Conservation (phyloP, 30 jellyfish, hydroid and myxozoan genomes). For the Aurelia sp. region DNA sequence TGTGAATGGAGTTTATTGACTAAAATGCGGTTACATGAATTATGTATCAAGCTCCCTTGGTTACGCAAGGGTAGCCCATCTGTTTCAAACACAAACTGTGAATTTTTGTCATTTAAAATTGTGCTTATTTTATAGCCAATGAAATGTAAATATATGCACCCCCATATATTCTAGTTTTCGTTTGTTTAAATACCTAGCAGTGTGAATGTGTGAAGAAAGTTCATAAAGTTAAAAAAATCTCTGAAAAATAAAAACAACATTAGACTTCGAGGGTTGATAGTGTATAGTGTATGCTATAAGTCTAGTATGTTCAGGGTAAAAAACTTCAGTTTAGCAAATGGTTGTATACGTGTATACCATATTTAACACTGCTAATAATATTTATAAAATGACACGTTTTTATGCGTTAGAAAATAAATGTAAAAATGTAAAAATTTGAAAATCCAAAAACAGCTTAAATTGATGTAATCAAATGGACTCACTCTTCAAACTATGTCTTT, state of each 20-base stretch:
- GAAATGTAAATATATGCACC: not conserved
- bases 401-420: constrained; percentile 21
- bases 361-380: not conserved
- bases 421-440: constrained; percentile 53
- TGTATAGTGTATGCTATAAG: not conserved
- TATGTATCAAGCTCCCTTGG: constrained; percentile 12
- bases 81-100: constrained; percentile 2
- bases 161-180: not conserved
- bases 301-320: not conserved
- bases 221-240: too few species aligned
- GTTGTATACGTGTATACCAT: not conserved
- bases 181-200: too few species aligned
- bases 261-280: not conserved
- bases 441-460: constrained; percentile 5
- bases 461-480: too few species aligned
- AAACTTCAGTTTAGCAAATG: not conserved
- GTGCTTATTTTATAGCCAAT: not conserved
- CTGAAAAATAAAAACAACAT: too few species aligned
- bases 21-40: not conserved
- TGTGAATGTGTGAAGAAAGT: too few species aligned
- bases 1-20: not conserved
- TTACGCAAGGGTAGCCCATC: not conserved
- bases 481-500: too few species aligned
- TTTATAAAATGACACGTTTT: constrained; percentile 1
- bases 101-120: not conserved